phyloP scores from a whole-genome alignment of 2,113 vertebrate species.

The Odocoileus hemionus region DNA sequence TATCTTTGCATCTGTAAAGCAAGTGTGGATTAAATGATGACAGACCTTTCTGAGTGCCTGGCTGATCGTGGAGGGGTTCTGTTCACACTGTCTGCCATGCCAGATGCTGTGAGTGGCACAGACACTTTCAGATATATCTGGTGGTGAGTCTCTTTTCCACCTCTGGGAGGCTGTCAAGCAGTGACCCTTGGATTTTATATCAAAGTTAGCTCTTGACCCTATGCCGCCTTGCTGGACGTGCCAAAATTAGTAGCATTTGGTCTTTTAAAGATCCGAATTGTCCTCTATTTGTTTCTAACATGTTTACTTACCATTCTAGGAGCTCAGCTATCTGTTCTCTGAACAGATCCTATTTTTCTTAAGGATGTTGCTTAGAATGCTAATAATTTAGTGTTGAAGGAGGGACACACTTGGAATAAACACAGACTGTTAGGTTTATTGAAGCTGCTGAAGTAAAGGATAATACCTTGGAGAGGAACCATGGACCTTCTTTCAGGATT shows the following conservation, averaged over 20 bases:
- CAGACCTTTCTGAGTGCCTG: neutral
- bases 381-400: neutral
- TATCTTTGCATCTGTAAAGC: neutral
- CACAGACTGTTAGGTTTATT: neutral
- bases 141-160: neutral
- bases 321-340: neutral
- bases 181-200: neutral
- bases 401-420: neutral
- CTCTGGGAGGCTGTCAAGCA: neutral
- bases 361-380: neutral
- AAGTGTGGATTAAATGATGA: neutral
- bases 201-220: neutral
- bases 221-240: neutral
- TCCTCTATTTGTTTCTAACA: neutral
- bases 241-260: neutral
- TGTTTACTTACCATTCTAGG: neutral
- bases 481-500: neutral
- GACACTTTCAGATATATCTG: neutral
- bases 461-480: neutral
- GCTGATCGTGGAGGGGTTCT: neutral
- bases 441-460: neutral
- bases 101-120: neutral
- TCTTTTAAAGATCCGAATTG: neutral
- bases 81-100: neutral
- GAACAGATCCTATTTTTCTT: neutral